These are phyloP conservation scores for Choreutis nemorana DNA, from an alignment of 2,888 invertebrate genomes.

Conservation along the genomic window DNA sequence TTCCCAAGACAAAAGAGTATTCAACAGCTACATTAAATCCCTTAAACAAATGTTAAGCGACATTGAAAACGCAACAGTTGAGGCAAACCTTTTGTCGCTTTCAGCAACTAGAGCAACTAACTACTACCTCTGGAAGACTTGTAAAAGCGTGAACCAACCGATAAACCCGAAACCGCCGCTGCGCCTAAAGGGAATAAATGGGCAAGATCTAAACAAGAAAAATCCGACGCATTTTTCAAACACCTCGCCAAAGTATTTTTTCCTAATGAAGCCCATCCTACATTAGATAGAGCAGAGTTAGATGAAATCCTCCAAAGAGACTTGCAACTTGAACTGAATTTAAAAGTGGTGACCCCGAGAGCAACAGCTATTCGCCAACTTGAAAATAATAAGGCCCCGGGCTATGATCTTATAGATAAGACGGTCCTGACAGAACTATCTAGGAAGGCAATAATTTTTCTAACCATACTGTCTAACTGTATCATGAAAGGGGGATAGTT, in stretches of 20 bases:
- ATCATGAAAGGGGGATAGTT: conserved; percentile 2
- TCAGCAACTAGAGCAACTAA: too few relatives aligned
- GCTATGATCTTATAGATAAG: conserved; percentile 9
- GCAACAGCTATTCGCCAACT: conserved; percentile 1
- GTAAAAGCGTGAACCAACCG: too few relatives aligned
- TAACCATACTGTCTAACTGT: conserved; percentile 10
- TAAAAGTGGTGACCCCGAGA: background rate
- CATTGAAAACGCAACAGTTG: too few relatives aligned
- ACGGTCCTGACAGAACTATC: conserved; percentile 9
- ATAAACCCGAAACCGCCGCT: too few relatives aligned
- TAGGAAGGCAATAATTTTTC: conserved; percentile 5
- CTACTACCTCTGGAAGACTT: too few relatives aligned
- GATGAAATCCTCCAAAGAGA: background rate
- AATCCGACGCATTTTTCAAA: background rate
- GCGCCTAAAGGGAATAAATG: too few relatives aligned
- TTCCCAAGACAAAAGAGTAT: background rate
- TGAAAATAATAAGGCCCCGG: conserved; percentile 8
- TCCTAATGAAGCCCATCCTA: background rate
- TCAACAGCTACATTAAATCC: too few relatives aligned
- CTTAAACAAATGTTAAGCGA: too few relatives aligned
- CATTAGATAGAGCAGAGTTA: background rate
- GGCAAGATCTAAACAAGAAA: background rate
- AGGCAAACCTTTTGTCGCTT: too few relatives aligned
- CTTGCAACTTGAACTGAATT: background rate
- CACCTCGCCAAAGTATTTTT: background rate